A percentile compares a stretch with the other conserved stretches of the same genome.
Evolutionary conservation across 2,113 vertebrate genomes (phyloP).

Genomic region (Azemiops feae): DNA sequence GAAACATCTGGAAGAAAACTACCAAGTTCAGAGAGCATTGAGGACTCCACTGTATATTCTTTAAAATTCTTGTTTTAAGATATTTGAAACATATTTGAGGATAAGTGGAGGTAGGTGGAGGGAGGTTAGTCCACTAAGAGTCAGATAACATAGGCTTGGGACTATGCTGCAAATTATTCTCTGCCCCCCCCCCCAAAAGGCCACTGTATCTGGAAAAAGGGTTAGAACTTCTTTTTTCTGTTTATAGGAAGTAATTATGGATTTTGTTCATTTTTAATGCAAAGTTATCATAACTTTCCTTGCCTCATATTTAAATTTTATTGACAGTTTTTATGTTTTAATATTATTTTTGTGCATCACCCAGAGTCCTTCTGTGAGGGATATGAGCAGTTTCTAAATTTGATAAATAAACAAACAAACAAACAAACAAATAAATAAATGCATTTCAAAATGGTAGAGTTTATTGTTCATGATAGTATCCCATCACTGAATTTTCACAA

Average conservation of each 20-base stretch:
- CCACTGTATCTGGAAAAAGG: neutral
- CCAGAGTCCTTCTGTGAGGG: neutral
- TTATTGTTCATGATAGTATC: neutral
- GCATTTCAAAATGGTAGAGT: neutral
- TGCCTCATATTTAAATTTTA: no score
- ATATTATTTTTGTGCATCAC: neutral
- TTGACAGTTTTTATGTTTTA: neutral
- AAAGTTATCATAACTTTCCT: neutral
- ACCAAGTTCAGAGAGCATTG: no score
- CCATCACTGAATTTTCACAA: neutral
- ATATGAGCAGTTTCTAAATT: no score
- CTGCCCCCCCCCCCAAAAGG: neutral
- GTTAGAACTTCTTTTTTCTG: neutral
- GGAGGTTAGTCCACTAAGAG: neutral
- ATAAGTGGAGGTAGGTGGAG: neutral
- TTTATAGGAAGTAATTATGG: neutral
- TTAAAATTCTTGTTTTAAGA: neutral
- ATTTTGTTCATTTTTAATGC: neutral
- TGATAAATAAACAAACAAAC: no score
- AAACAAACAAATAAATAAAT: no score
- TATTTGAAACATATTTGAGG: neutral
- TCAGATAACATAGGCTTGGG: neutral
- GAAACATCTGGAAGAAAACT: no score
- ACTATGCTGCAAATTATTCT: neutral
- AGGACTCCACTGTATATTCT: neutral